Evolutionary conservation across 2,888 invertebrate genomes (phyloP), one percentile per base, ranked within the genome.

Genomic region (Cataglyphis cursor): DNA sequence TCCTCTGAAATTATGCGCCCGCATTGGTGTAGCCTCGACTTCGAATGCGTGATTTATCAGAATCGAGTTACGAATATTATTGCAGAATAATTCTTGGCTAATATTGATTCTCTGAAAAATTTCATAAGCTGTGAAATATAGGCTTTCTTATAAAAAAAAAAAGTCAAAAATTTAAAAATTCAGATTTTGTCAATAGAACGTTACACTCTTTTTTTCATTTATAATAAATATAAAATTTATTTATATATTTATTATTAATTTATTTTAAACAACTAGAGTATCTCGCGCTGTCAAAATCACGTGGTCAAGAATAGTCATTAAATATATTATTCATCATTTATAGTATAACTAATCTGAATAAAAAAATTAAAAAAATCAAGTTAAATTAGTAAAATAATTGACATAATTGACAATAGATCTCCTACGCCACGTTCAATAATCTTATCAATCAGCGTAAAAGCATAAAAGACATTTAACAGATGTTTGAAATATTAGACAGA

Each of bases 1-100:
- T 84, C 68, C 74, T 68, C 85, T 78, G 87, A 88, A 88, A 88
- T 88, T 84, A 83, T 86, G 68, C 70, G 81, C 72, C 38, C 59
- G 31, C 89, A 88, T 76, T 48, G 82, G 76, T 87, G 86, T 89
- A 85, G 82, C 68, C 73, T 66, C 48, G 72, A 21, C 31, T 44
- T 59, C 54, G 12, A 57, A 66, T 66, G 35, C 28, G 28, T 54
- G 28, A 68, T 41, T 76, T 28, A 48, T 35, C 24, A 59, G 68
- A 75, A 64, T 51, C 35, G 3, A 9, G 4, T 8, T 6, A 21
- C 15, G 2, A 21, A 28, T 59, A 38, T 41, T 4, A 15, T 5
- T 41, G 21, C 21, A 51, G 15, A 70, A 72, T 54, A 5, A 15
- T 68, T 31, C n/a, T 35, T 9, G 15, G 12, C 12, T 28, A 5